Evolutionary conservation across 2,888 invertebrate genomes (phyloP).

Genomic region (Stenodera caucasica): DNA sequence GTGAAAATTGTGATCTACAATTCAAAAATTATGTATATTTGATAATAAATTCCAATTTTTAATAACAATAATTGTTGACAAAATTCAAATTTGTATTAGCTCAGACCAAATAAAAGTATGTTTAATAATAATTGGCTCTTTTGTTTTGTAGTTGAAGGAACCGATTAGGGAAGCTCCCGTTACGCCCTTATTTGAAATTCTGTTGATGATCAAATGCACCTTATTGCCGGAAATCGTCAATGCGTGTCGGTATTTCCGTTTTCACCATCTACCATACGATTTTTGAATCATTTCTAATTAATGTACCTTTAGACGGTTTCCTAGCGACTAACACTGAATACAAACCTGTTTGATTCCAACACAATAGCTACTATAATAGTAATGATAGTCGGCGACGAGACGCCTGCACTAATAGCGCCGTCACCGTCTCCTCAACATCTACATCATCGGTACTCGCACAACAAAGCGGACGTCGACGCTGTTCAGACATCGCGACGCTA

Average conservation of each 20-base stretch:
- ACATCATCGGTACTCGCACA: neutral
- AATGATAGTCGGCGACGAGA: neutral
- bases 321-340: neutral
- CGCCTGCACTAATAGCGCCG: neutral
- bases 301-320: neutral
- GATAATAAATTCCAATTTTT: conserved; percentile 26
- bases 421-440: neutral
- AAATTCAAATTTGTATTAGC: conserved; percentile 24
- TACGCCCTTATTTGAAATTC: neutral
- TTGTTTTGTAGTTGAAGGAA: too few species aligned
- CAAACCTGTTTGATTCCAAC: neutral
- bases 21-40: conserved; percentile 22
- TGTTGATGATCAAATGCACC: neutral
- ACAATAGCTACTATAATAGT: neutral
- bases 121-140: conserved; percentile 16
- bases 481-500: conserved; percentile 1
- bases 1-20: conserved; percentile 21
- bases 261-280: neutral
- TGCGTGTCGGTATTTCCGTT: neutral
- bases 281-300: neutral
- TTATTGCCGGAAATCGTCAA: neutral
- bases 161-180: too few species aligned
- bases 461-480: neutral
- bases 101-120: conserved; percentile 17
- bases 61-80: conserved; percentile 20